Evolutionary conservation across 23 tunicate species (phyloP), one percentile per base, ranked within the genome.

Genomic region (Phallusia fumigata): DNA sequence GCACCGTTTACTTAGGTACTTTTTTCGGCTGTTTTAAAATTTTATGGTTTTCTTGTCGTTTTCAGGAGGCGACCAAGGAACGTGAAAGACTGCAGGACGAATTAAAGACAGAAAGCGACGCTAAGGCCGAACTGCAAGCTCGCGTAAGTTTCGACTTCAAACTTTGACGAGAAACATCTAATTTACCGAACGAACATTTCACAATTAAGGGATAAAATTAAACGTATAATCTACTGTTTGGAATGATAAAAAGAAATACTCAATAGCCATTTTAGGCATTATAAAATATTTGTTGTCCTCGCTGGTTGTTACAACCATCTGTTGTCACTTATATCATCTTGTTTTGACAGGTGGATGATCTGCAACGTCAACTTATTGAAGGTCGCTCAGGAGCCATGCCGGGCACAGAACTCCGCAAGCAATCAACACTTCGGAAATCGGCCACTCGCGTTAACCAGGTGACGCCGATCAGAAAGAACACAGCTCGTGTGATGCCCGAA

Each of bases 401-500:
- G 18, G 79, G 76, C 18, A 21, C 87, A 3, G 97, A 92, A 79
- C 78, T 77, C 35, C 78, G 97, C 10, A 92, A 92, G 76, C 86
- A 83, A 1, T 85, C 90, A 40, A 80, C 80, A 76, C 52, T 86
- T 19, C 79, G 97, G 21, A 90, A 81, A 24, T 73, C 95, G 73
- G 75, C 89, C 10, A 90, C 87, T 75, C 91, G 87, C 32, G 91
- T 92, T 31, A 92, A 90, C 75, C 97, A 92, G 65, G 97, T 92
- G 3, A 83, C 87, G 32, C 97, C 97, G 18, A 92, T 92, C 88
- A 74, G 97, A 44, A 87, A 88, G 30, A 76, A 88, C 33, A 87
- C 91, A 15, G 97, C 97, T 5, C 77, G 97, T 22, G 97, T 92
- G 40, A 87, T 87, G 88, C 97, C 97, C 6, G 97, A 92, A 80